A percentile compares a stretch with the other conserved stretches of the same genome.
These are phyloP conservation scores for Poecilia gillii DNA, from an alignment of 2,797 vertebrate genomes.

Conservation along the genomic window DNA sequence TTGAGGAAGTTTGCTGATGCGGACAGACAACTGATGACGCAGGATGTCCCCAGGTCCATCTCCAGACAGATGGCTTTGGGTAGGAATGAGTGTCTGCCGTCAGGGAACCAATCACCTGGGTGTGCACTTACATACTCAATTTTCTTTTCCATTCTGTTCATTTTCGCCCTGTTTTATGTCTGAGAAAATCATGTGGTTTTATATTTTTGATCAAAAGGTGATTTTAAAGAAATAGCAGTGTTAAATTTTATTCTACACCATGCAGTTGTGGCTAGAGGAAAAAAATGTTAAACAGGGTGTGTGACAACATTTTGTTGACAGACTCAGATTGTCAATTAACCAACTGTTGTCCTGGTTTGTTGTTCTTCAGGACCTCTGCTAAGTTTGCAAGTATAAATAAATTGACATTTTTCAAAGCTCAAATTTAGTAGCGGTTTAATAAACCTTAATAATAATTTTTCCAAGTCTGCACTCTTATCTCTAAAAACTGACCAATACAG, in stretches of 20 bases:
- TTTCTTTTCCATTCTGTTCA: slow-evolving; percentile 30
- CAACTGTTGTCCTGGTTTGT: slow-evolving; percentile 8
- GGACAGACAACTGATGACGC: slow-evolving; percentile 51
- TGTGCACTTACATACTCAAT: slow-evolving; percentile 18
- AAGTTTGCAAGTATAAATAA: neutral
- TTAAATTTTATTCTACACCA: neutral
- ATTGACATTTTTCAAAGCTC: neutral
- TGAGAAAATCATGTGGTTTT: slow-evolving; percentile 1
- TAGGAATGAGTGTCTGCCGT: slow-evolving; percentile 20
- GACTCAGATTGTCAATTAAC: slow-evolving; percentile 22
- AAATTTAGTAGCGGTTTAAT: neutral
- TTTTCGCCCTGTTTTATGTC: slow-evolving; percentile 19
- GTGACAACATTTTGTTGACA: neutral
- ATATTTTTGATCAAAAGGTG: slow-evolving; percentile 14
- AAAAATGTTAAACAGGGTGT: neutral
- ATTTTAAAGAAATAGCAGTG: slow-evolving; percentile 19
- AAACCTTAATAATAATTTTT: neutral
- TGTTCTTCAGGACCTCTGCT: neutral
- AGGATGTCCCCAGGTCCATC: slow-evolving; percentile 41
- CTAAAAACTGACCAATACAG: no score
- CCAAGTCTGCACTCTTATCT: neutral
- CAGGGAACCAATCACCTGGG: slow-evolving; percentile 34
- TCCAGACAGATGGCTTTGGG: slow-evolving; percentile 27
- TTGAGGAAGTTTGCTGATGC: slow-evolving; percentile 38
- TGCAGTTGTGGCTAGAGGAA: neutral